These are phyloP conservation scores for Alca torda DNA, from an alignment of 2,797 vertebrate species.

Conservation along the genomic window DNA sequence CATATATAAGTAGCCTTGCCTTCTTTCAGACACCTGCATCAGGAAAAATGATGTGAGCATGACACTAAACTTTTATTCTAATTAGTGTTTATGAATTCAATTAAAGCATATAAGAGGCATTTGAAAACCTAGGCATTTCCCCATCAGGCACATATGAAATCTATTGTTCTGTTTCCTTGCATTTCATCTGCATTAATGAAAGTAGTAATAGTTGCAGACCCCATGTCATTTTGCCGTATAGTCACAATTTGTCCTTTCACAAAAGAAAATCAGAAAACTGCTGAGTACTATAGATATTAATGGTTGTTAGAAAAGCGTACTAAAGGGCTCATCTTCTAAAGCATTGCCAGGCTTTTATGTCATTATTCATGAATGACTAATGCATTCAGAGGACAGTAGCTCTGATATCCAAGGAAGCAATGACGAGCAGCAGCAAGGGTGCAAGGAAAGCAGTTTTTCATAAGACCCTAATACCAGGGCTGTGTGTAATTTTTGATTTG, in stretches of 20 bases:
- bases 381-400: conserved; percentile 46
- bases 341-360: conserved; percentile 70
- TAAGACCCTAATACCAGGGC: background rate
- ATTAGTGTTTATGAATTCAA: conserved; percentile 42
- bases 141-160: background rate
- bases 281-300: conserved; percentile 75
- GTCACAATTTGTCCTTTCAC: conserved; percentile 65
- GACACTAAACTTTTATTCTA: background rate
- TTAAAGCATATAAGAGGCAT: background rate
- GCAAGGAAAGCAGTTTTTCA: conserved; percentile 49
- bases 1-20: background rate
- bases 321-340: conserved; percentile 68
- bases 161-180: conserved; percentile 40
- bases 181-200: conserved; percentile 59
- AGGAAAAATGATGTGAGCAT: background rate
- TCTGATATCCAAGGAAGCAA: conserved; percentile 55
- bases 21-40: background rate
- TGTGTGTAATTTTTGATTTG: background rate
- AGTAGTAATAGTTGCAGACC: conserved; percentile 52
- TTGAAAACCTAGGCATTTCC: conserved; percentile 11
- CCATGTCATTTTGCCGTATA: conserved; percentile 50
- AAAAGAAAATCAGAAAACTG: conserved; percentile 76
- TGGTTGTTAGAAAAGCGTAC: conserved; percentile 69
- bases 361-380: conserved; percentile 75
- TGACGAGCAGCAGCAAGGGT: conserved; percentile 26